Base-by-base conservation (phyloP, 2,797 vertebrate species). In the Sebastes oblongus region DNA sequence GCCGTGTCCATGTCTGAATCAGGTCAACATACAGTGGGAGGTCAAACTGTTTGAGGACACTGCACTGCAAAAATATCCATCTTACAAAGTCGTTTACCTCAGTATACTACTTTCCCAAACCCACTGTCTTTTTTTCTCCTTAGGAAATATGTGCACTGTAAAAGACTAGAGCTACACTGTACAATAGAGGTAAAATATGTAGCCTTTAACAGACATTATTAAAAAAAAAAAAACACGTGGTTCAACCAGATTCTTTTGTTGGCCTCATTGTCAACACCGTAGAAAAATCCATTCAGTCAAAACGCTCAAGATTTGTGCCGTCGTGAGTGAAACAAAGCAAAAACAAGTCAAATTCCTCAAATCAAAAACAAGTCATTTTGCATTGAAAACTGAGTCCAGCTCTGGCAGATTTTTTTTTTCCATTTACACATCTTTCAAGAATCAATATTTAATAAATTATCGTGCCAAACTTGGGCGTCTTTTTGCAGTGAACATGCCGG, bases 11-110 rank as follows among this genome's bases (percentile, higher is more conserved):
- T 1, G n/a, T 70, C 3, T 61, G 20, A 68, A 86, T 83, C 8
- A 78, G 86, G 78, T 90, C 82, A 88, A 52, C 9, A 67, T 77
- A 73, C 61, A 81, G 70, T 9, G 24, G 80, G 70, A 81, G 77
- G 76, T 83, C 42, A 81, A 70, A 67, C 29, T 30, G 39, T 58
- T 29, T 56, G 60, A 81, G 58, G 22, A 67, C 16, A 55, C 9
- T 12, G 24, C 24, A 55, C 59, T 32, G 18, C 56, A 61, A 22
- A 50, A 72, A 29, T 7, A 30, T 6, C 6, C 25, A 13, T 32
- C 20, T 39, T 8, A 65, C 54, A 32, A 36, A 58, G 30, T 14
- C n/a, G 20, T 52, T 59, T 46, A 2, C 6, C 14, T 66, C 59
- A 46, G 14, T 30, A 8, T 74, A 5, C 36, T 6, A 18, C 13